A percentile compares a stretch with the other conserved stretches of the same genome.
Conservation (phyloP, 1,140 invertebrate genomes). For the Latrodectus geometricus region DNA sequence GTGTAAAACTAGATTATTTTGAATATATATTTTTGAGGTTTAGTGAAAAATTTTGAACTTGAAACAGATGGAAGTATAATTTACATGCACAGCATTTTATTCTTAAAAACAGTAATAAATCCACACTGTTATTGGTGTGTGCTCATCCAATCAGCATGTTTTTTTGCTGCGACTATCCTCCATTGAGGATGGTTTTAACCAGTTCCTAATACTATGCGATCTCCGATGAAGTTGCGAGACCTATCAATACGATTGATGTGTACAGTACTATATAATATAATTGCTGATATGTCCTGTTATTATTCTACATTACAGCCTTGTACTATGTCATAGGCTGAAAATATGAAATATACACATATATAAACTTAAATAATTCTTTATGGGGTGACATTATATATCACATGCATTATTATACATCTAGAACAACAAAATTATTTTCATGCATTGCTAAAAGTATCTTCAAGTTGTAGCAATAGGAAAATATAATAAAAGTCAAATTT, state of each 20-base stretch:
- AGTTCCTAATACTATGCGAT: constrained; percentile 59
- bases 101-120: constrained; percentile 8
- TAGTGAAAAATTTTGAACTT: not conserved
- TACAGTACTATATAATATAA: constrained; percentile 61
- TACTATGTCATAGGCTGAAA: constrained; percentile 38
- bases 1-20: too few species aligned
- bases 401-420: too few species aligned
- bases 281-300: constrained; percentile 53
- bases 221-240: constrained; percentile 52
- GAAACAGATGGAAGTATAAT: not conserved
- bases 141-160: constrained; percentile 60
- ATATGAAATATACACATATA: not conserved
- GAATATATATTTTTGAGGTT: too few species aligned
- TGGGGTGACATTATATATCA: too few species aligned
- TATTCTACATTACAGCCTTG: constrained; percentile 57
- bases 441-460: too few species aligned
- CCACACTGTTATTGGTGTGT: constrained; percentile 56
- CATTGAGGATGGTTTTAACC: constrained; percentile 48
- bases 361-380: not conserved
- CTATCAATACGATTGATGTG: constrained; percentile 47
- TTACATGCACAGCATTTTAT: constrained; percentile 25
- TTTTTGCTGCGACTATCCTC: constrained; percentile 50
- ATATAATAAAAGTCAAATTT: too few species aligned
- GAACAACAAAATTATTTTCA: too few species aligned
- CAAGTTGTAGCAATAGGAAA: too few species aligned